Conservation (phyloP, 2,113 vertebrate genomes). For the Gnathonemus longibarbis region DNA sequence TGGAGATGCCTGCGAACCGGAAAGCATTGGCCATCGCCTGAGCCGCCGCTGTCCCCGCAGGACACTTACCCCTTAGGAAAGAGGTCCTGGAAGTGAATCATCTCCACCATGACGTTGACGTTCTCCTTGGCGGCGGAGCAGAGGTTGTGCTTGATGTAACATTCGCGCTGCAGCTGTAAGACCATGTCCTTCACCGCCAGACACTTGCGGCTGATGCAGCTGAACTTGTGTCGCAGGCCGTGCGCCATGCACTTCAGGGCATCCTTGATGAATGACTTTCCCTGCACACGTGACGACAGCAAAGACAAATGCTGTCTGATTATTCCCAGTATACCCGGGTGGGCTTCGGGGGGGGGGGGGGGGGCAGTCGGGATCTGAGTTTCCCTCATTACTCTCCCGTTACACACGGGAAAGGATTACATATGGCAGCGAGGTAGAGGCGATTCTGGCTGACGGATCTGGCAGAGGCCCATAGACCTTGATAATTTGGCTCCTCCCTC, state of each 20-base stretch:
- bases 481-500: not conserved
- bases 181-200: constrained; percentile 97
- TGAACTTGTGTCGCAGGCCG: constrained; percentile 87
- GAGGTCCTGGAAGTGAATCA: constrained; percentile 97
- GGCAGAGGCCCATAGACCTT: not conserved
- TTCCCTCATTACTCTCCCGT: not conserved
- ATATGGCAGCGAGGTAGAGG: not conserved
- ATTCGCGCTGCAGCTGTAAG: constrained; percentile 90
- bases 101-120: constrained; percentile 90
- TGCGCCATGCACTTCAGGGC: constrained; percentile 95
- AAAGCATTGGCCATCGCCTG: not conserved
- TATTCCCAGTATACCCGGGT: no score
- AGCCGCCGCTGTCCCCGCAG: not conserved
- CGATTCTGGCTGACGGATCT: not conserved
- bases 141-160: constrained; percentile 92
- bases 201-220: constrained; percentile 97
- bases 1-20: not conserved
- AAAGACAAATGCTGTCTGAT: not conserved
- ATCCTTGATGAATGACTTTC: constrained; percentile 98
- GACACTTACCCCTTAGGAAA: constrained; percentile 88
- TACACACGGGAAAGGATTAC: not conserved
- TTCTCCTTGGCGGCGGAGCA: constrained; percentile 93
- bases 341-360: no score
- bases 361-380: no score
- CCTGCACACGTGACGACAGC: constrained; percentile 60